Evolutionary conservation across 2,113 vertebrate genomes (phyloP), one percentile per base, ranked within the genome.

Genomic region (Laticauda laticaudata): DNA sequence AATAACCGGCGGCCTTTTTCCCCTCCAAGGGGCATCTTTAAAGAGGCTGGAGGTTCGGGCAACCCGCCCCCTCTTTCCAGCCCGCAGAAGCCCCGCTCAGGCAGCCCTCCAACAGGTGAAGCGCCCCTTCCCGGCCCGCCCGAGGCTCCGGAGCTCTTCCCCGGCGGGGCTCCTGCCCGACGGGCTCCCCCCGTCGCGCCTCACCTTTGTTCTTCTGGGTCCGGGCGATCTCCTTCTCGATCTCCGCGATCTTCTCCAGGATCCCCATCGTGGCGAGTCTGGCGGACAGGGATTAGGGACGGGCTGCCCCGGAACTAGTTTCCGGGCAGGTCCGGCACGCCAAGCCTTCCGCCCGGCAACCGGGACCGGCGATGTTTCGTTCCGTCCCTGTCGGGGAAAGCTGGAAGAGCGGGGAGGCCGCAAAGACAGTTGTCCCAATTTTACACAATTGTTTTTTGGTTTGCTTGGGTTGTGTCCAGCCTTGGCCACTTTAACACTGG

Each of bases 171-270:
- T 21, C 26, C 59, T 51, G 45, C 59, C 61, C 54, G n/a, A n/a
- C 90, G 7, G 43, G 15, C 29, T 5, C 48, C 51, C 51, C 29
- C 51, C 6, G 53, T 1, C 48, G 48, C 48, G 64, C 29, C 93
- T 92, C 93, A 99, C 99, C 99, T 98, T 99, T 99, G 96, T 99
- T 99, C 97, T 99, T 99, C 98, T 99, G 99, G 29, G 99, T 99
- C 94, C 99, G 98, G 92, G 98, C 98, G 94, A 99, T 99, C 97
- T 99, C 99, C 97, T 97, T 98, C 98, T 99, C 99, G 95, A 99
- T 99, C 97, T 99, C 99, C 12, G 98, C 97, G 95, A 99, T 99
- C 97, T 99, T 99, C 93, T 99, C 99, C 87, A 99, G 94, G 96
- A 99, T 99, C n/a, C 99, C 99, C 99, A 99, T 99, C 95, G 95